Evolutionary conservation across 2,113 vertebrate genomes (phyloP).

Genomic region (Tringa solitaria): DNA sequence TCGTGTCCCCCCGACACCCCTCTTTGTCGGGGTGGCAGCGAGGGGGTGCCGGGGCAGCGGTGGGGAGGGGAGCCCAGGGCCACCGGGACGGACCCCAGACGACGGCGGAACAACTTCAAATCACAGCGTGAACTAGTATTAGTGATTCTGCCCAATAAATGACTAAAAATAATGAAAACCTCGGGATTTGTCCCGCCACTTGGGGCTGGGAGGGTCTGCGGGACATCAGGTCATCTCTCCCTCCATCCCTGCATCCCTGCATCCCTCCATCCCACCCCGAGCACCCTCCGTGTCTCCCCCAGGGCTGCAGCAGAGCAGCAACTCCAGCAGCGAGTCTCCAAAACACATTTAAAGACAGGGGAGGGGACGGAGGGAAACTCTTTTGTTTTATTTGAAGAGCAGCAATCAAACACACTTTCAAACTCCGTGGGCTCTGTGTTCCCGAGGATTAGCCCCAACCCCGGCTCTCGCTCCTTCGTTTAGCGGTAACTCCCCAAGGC

Average conservation of each 20-base stretch:
- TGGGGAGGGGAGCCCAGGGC: background rate
- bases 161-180: accelerated
- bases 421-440: background rate
- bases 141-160: background rate
- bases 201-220: accelerated
- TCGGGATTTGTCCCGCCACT: accelerated
- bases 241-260: background rate
- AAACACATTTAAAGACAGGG: background rate
- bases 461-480: accelerated
- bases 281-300: too few species aligned
- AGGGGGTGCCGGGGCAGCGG: background rate
- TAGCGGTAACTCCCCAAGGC: background rate
- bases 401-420: background rate
- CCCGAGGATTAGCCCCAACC: background rate
- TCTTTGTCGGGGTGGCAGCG: accelerated
- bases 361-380: background rate
- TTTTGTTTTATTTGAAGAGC: too few species aligned
- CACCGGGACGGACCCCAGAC: background rate
- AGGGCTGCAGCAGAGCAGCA: background rate
- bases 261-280: background rate
- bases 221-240: background rate
- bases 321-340: accelerated
- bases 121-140: accelerated
- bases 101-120: accelerated
- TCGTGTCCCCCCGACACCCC: accelerated